phyloP scores from a whole-genome alignment of 1,140 invertebrate genomes.

The Oncopodura yosiiana region DNA sequence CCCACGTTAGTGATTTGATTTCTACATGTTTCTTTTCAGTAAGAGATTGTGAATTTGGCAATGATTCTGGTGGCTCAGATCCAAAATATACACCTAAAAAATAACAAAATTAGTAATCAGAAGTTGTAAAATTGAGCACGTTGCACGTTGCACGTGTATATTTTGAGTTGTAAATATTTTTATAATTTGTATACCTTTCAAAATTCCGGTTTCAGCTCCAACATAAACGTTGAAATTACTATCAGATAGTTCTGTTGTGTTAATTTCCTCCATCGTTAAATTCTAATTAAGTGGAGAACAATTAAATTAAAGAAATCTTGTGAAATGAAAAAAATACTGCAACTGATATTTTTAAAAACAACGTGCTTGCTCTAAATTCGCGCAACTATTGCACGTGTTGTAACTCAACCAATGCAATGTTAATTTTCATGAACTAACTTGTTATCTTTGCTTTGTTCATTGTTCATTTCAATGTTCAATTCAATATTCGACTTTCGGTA shows the following conservation, averaged over 20 bases:
- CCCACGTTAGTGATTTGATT: constrained; percentile 61
- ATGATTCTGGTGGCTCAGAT: constrained; percentile 6
- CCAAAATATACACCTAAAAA: constrained; percentile 26
- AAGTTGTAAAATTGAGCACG: constrained; percentile 4
- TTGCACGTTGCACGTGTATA: background rate
- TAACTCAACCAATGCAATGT: background rate
- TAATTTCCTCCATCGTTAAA: background rate
- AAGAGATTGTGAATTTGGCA: constrained; percentile 4
- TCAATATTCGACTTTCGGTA: background rate
- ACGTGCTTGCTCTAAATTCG: background rate
- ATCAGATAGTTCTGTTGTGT: background rate
- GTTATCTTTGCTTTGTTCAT: no score
- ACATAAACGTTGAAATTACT: constrained; percentile 41
- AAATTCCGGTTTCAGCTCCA: constrained; percentile 43
- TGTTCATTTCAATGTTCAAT: constrained; percentile 1
- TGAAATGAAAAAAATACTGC: background rate
- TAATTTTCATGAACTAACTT: background rate
- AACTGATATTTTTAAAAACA: background rate
- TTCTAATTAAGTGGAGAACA: background rate
- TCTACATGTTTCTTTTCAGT: constrained; percentile 40
- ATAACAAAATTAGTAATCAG: constrained; percentile 15
- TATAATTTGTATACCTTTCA: constrained; percentile 41
- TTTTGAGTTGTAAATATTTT: constrained; percentile 3
- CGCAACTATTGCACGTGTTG: background rate
- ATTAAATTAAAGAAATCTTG: background rate